Percentiles rank a stretch among this genome's conserved stretches.
Evolutionary conservation across 2,113 vertebrate species (phyloP).

Genomic region (Nipponia nippon): DNA sequence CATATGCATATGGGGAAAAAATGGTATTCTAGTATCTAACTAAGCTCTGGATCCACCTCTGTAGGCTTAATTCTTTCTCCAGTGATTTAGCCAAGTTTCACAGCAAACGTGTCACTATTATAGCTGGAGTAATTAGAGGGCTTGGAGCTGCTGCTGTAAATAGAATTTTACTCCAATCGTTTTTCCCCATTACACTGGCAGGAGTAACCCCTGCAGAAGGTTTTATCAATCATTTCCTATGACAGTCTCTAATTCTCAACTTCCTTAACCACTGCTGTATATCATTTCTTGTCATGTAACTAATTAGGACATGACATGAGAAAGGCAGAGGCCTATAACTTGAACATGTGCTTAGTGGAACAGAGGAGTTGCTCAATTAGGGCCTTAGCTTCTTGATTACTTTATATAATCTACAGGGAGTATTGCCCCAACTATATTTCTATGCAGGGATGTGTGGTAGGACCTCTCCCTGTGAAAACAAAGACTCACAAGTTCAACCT

Average conservation of each 20-base stretch:
- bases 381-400: background rate
- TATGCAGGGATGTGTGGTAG: background rate
- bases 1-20: background rate
- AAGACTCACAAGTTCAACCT: background rate
- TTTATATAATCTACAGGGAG: background rate
- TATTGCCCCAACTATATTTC: background rate
- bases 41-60: background rate
- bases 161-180: background rate
- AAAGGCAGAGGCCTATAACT: background rate
- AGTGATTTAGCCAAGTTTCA: background rate
- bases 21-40: background rate
- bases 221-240: conserved; percentile 11
- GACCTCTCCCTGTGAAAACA: background rate
- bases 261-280: background rate
- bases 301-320: background rate
- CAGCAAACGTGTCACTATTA: background rate
- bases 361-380: background rate
- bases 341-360: background rate
- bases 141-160: background rate
- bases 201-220: background rate
- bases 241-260: background rate
- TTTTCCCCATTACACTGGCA: background rate
- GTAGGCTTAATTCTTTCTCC: background rate
- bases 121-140: background rate
- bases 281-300: conserved; percentile 6